A percentile compares a stretch with the other conserved stretches of the same genome.
phyloP scores from a whole-genome alignment of 2,797 vertebrate species.

The Coreius guichenoti region DNA sequence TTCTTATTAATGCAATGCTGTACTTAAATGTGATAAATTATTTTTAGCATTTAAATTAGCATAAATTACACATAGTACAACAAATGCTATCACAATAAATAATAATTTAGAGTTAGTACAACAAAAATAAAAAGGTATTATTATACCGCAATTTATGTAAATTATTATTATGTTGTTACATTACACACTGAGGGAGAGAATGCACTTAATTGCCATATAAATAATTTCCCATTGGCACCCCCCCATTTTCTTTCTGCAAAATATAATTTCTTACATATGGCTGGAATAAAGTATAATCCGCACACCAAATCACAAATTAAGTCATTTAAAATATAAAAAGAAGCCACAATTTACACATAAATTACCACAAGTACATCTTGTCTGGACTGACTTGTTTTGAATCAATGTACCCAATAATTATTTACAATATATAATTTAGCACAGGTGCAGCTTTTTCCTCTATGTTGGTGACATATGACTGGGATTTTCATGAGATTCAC shows the following conservation, averaged over 20 bases:
- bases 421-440: conserved; percentile 1
- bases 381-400: not conserved
- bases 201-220: not conserved
- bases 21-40: not conserved
- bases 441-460: not conserved
- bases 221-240: not conserved
- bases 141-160: not conserved
- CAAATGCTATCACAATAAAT: not conserved
- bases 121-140: not conserved
- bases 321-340: not conserved
- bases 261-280: not conserved
- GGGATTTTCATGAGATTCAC: not conserved
- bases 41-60: not conserved
- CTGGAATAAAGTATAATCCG: not conserved
- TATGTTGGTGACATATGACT: not conserved
- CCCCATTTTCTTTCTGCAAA: not conserved
- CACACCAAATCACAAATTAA: no score
- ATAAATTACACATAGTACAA: not conserved
- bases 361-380: not conserved
- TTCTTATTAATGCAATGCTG: not conserved
- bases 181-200: not conserved
- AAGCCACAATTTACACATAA: not conserved
- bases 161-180: not conserved
- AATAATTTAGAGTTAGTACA: not conserved
- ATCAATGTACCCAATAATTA: not conserved